phyloP scores from a whole-genome alignment of 2,888 invertebrate genomes.

The Malthinus flaveolus region DNA sequence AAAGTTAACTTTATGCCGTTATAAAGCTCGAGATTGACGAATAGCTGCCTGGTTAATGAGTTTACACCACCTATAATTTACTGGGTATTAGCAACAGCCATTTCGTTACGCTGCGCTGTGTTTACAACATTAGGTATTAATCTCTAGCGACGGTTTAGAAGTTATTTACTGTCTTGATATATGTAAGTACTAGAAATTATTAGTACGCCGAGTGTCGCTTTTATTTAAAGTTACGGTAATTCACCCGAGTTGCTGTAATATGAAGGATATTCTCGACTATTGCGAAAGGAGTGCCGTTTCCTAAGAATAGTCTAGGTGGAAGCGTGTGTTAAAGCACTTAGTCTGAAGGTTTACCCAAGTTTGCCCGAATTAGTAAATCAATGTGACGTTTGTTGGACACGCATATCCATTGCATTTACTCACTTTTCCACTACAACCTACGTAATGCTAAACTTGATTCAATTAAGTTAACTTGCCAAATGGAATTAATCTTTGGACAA shows the following conservation, averaged over 20 bases:
- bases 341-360: slow-evolving; percentile 12
- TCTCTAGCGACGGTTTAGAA: slow-evolving; percentile 25
- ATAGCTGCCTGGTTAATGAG: slow-evolving; percentile 34
- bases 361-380: slow-evolving; percentile 26
- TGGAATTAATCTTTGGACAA: too few species aligned
- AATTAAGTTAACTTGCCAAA: slow-evolving; percentile 9
- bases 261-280: slow-evolving; percentile 11
- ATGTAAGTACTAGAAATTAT: slow-evolving; percentile 22
- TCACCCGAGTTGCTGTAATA: slow-evolving; percentile 3
- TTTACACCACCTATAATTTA: slow-evolving; percentile 35
- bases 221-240: slow-evolving; percentile 8
- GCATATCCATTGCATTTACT: slow-evolving; percentile 25
- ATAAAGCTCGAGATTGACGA: slow-evolving; percentile 29
- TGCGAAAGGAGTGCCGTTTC: slow-evolving; percentile 18
- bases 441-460: slow-evolving; percentile 20
- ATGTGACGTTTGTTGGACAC: slow-evolving; percentile 24
- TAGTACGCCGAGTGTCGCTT: slow-evolving; percentile 18
- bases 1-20: slow-evolving; percentile 14
- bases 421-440: slow-evolving; percentile 12
- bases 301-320: slow-evolving; percentile 23
- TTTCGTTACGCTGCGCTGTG: slow-evolving; percentile 26
- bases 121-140: slow-evolving; percentile 29
- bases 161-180: slow-evolving; percentile 27
- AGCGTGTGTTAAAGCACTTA: slow-evolving; percentile 31
- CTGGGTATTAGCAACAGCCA: slow-evolving; percentile 27